Conservation (phyloP, 2,888 invertebrate genomes). For the Patella depressa region DNA sequence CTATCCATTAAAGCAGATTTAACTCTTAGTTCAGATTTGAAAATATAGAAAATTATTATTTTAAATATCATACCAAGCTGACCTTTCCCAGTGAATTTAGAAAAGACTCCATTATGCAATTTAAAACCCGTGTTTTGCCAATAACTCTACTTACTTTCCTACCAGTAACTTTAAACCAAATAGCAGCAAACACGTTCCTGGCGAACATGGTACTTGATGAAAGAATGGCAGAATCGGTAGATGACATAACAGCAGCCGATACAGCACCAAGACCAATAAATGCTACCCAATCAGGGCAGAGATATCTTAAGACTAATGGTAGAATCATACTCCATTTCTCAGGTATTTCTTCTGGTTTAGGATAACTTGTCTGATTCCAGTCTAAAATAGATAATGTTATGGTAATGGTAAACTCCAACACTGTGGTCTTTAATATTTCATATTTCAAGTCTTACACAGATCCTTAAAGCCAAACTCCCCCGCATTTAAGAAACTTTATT, state of each 20-base stretch:
- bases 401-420: neutral
- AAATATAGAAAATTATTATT: no score
- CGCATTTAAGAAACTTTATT: no score
- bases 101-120: no score
- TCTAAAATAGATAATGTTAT: constrained; percentile 75
- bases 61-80: no score
- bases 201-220: constrained; percentile 99
- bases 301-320: constrained; percentile 95
- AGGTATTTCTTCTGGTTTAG: constrained; percentile 42
- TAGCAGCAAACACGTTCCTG: constrained; percentile 96
- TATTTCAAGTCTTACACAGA: no score
- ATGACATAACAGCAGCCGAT: constrained; percentile 99
- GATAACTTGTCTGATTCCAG: constrained; percentile 94
- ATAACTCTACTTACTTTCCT: constrained; percentile 78
- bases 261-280: constrained; percentile 98
- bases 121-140: no score
- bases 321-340: constrained; percentile 90
- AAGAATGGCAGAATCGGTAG: constrained; percentile 97
- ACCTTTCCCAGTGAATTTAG: no score
- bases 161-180: constrained; percentile 88
- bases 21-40: no score
- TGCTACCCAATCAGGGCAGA: constrained; percentile 95
- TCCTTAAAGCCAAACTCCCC: no score
- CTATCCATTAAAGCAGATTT: no score
- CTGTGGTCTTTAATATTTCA: neutral